Percentiles rank a stretch among this genome's conserved stretches.
phyloP scores from a whole-genome alignment of 2,113 vertebrate genomes.

The Elachura formosa region DNA sequence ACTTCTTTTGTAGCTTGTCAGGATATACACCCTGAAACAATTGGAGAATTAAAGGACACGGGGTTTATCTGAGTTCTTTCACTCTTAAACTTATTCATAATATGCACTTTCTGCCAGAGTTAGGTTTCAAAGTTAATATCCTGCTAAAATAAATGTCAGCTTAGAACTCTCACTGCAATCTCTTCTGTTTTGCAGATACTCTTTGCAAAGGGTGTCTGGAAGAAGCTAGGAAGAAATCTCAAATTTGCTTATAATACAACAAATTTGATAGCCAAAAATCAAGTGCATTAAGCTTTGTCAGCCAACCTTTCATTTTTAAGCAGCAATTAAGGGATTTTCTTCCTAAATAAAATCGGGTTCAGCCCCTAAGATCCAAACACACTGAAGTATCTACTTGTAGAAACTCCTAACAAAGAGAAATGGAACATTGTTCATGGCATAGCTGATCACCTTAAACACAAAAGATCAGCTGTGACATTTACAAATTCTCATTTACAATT shows the following conservation, averaged over 20 bases:
- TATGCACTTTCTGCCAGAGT: background rate
- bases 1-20: background rate
- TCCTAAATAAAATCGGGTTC: background rate
- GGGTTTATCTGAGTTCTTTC: background rate
- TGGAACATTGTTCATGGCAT: accelerated
- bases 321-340: background rate
- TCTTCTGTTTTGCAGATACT: background rate
- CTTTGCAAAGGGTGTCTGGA: background rate
- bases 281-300: background rate
- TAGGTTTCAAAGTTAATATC: background rate
- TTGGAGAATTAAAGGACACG: background rate
- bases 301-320: background rate
- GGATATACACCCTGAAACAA: background rate
- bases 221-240: background rate
- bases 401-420: background rate
- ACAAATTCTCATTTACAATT: background rate
- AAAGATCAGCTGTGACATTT: background rate
- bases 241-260: background rate
- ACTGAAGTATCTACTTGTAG: background rate
- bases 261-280: background rate
- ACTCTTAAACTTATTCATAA: background rate
- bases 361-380: background rate
- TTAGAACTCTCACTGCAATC: background rate
- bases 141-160: background rate
- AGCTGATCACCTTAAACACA: background rate